phyloP scores from a whole-genome alignment of 2,888 invertebrate species.

The Stictocephala bisonia region DNA sequence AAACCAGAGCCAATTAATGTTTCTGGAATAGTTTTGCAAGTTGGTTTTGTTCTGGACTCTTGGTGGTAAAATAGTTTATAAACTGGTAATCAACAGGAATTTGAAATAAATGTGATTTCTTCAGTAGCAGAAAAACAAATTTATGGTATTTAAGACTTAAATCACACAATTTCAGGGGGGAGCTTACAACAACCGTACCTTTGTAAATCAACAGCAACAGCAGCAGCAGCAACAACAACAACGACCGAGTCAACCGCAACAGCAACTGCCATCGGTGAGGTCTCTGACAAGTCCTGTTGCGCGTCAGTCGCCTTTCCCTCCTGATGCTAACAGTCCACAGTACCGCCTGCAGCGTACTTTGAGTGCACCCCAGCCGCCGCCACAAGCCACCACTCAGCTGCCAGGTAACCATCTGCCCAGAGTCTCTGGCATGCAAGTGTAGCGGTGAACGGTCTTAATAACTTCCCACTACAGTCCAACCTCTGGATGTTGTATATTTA shows the following conservation, averaged over 20 bases:
- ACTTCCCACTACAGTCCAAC: no score
- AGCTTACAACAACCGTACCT: slow-evolving; percentile 45
- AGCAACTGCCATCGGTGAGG: slow-evolving; percentile 61
- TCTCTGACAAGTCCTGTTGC: slow-evolving; percentile 68
- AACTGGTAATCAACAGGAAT: no score
- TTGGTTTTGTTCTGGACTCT: no score
- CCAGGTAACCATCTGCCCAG: slow-evolving; percentile 67
- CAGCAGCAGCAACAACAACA: slow-evolving; percentile 58
- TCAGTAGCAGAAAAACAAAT: no score
- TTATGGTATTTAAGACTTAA: no score
- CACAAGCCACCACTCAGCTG: slow-evolving; percentile 69
- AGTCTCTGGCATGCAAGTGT: not conserved
- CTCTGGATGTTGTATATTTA: no score
- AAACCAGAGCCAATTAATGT: no score
- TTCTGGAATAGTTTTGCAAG: no score
- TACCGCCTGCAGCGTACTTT: slow-evolving; percentile 72
- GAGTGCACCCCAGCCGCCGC: slow-evolving; percentile 69
- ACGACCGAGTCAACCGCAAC: slow-evolving; percentile 48
- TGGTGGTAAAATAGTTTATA: no score
- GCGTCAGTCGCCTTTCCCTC: slow-evolving; percentile 70
- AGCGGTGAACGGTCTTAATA: slow-evolving; percentile 34
- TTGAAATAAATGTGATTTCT: no score
- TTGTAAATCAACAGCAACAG: slow-evolving; percentile 53
- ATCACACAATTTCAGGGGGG: slow-evolving; percentile 44
- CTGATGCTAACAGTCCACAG: slow-evolving; percentile 63